These are phyloP conservation scores for Drosophila rellima DNA, from an alignment of 2,888 invertebrate genomes.

Conservation along the genomic window DNA sequence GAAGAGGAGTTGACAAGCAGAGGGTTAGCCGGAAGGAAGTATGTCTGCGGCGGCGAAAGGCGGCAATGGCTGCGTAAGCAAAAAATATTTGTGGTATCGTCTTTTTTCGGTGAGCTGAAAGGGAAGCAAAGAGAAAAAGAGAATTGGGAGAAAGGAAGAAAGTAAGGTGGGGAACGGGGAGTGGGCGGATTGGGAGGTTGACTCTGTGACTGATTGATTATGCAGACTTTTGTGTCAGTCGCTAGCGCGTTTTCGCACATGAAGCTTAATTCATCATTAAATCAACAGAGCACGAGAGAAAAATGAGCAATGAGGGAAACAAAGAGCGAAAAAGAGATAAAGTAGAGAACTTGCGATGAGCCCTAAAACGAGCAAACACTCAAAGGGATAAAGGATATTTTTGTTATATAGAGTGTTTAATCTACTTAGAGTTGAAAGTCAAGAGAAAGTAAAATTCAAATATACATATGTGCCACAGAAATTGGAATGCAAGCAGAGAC, in stretches of 20 bases:
- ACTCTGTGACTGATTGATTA: constrained; percentile 72
- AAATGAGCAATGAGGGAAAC: background rate
- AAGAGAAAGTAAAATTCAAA: background rate
- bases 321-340: background rate
- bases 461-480: background rate
- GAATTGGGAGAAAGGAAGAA: background rate
- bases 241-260: constrained; percentile 65
- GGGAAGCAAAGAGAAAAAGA: background rate
- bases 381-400: constrained; percentile 18
- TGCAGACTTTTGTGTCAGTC: constrained; percentile 78
- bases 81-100: constrained; percentile 35
- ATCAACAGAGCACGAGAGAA: constrained; percentile 46
- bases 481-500: background rate
- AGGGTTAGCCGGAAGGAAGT: constrained; percentile 48
- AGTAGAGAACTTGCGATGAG: background rate
- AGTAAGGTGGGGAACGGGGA: background rate
- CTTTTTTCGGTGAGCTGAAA: constrained; percentile 22
- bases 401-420: background rate
- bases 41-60: constrained; percentile 66
- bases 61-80: constrained; percentile 68
- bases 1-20: background rate
- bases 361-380: background rate
- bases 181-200: background rate
- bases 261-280: constrained; percentile 77
- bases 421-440: constrained; percentile 7